These are phyloP conservation scores for Lasaia peninsularis DNA, from an alignment of 1,140 invertebrate species.

Conservation along the genomic window DNA sequence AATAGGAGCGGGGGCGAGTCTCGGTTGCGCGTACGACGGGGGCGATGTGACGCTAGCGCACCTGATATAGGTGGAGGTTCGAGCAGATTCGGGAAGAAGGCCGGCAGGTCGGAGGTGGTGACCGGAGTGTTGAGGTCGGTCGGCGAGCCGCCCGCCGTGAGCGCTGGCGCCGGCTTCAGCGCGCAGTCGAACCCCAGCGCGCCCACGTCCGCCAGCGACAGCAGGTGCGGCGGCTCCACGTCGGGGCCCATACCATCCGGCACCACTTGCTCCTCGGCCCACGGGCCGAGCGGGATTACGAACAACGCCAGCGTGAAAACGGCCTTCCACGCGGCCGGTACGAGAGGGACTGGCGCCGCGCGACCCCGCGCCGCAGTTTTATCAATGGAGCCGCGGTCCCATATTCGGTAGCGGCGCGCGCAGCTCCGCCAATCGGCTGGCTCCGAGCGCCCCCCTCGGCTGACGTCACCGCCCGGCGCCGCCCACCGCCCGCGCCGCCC, in stretches of 20 bases:
- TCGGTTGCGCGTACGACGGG: constrained; percentile 29
- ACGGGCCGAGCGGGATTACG: constrained; percentile 71
- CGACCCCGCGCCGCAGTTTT: constrained; percentile 71
- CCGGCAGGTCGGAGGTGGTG: constrained; percentile 64
- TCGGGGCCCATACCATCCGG: constrained; percentile 72
- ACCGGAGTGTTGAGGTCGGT: constrained; percentile 71
- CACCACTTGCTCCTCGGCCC: constrained; percentile 77
- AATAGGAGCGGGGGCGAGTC: constrained; percentile 36
- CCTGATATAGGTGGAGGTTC: constrained; percentile 93
- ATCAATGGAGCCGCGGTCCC: constrained; percentile 76
- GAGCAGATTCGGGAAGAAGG: constrained; percentile 79
- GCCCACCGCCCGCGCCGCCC: constrained; percentile 64
- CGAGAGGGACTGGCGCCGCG: constrained; percentile 73
- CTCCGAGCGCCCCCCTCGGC: constrained; percentile 43
- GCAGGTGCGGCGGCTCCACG: constrained; percentile 65
- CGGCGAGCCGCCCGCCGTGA: constrained; percentile 77
- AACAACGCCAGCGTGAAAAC: constrained; percentile 72
- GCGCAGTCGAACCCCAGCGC: constrained; percentile 63
- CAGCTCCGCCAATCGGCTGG: constrained; percentile 59
- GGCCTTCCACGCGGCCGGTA: constrained; percentile 61
- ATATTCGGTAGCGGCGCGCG: constrained; percentile 77
- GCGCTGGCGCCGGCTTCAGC: constrained; percentile 85
- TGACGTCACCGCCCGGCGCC: constrained; percentile 69
- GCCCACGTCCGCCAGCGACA: constrained; percentile 65
- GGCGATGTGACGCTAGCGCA: constrained; percentile 62